Evolutionary conservation across 2,888 invertebrate genomes (phyloP).

Genomic region (Drosophila kokeensis): DNA sequence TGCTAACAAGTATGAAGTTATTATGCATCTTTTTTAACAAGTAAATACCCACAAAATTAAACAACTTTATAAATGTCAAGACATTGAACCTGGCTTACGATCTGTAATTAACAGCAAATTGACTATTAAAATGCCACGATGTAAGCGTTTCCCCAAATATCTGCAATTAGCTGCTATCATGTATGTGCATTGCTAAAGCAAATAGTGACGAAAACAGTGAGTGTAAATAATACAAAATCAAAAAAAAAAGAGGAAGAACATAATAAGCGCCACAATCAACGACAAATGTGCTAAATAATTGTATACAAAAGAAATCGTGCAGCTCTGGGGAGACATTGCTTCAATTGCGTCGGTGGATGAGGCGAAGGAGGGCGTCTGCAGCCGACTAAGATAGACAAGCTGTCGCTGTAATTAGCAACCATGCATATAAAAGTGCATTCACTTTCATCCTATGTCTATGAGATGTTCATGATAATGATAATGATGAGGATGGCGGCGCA

Average conservation of each 20-base stretch:
- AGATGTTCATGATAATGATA: slow-evolving; percentile 50
- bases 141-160: not conserved
- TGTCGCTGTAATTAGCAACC: slow-evolving; percentile 75
- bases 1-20: not conserved
- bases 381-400: slow-evolving; percentile 63
- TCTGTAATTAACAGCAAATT: not conserved
- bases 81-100: not conserved
- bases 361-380: not conserved
- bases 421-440: slow-evolving; percentile 79
- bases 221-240: slow-evolving; percentile 24
- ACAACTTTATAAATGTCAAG: not conserved
- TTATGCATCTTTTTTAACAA: not conserved
- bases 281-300: slow-evolving; percentile 61
- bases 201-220: slow-evolving; percentile 24
- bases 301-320: slow-evolving; percentile 56
- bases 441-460: slow-evolving; percentile 67
- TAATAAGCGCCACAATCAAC: slow-evolving; percentile 63
- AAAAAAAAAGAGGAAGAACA: slow-evolving; percentile 8
- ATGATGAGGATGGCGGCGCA: slow-evolving; percentile 37
- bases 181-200: slow-evolving; percentile 8
- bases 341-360: slow-evolving; percentile 12
- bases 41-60: not conserved
- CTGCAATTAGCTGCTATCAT: slow-evolving; percentile 19
- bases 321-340: slow-evolving; percentile 47
- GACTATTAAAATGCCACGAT: not conserved